Evolutionary conservation across 2,113 vertebrate genomes (phyloP).

Genomic region (Oreochromis niloticus): DNA sequence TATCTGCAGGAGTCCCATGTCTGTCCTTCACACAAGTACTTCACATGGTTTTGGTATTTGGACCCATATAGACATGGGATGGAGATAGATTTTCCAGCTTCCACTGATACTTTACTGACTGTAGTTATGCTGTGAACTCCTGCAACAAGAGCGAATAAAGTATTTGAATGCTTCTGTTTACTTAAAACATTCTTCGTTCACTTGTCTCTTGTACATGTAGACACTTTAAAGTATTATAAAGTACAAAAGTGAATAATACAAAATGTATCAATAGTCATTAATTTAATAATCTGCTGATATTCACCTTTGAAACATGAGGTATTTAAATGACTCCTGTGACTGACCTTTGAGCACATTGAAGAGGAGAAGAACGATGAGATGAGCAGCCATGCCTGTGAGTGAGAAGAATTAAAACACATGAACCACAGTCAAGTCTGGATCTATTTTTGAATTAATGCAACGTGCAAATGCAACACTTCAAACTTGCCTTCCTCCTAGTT

Average conservation of each 20-base stretch:
- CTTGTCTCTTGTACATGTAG: accelerated
- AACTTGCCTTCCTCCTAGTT: too few relatives aligned
- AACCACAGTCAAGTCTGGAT: too few relatives aligned
- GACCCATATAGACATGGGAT: constrained; percentile 34
- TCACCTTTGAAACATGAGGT: accelerated
- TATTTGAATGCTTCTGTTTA: too few relatives aligned
- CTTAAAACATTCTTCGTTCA: neutral
- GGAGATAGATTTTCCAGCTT: neutral
- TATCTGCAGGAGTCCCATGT: accelerated
- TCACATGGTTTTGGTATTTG: neutral
- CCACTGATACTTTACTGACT: constrained; percentile 3
- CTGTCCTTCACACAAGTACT: constrained; percentile 36
- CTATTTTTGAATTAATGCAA: too few relatives aligned
- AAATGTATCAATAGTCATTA: neutral
- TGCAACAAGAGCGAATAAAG: neutral
- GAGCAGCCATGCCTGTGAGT: neutral
- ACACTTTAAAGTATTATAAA: neutral
- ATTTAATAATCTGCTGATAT: neutral
- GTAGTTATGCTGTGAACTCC: neutral
- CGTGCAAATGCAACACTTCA: too few relatives aligned
- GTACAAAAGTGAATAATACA: neutral
- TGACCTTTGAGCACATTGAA: constrained; percentile 4
- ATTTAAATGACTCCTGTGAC: neutral
- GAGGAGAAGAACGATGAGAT: neutral
- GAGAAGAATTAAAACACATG: neutral